Percentiles rank a stretch among this genome's conserved stretches.
These are phyloP conservation scores for Scelioninae gen. 2 DNA, from an alignment of 2,888 invertebrate genomes.

Conservation along the genomic window DNA sequence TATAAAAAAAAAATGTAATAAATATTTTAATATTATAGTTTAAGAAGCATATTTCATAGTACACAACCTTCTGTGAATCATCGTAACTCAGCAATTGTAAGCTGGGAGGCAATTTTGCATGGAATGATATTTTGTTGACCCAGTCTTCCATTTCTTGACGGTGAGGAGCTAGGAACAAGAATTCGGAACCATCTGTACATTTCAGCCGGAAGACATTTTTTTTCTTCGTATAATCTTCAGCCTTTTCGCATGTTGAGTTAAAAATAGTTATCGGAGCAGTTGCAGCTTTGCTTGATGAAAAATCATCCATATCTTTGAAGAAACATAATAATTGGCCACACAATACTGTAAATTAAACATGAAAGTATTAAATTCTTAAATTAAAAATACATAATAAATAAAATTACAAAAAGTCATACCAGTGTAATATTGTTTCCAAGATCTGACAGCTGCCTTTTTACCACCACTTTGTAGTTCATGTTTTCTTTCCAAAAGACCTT, in stretches of 20 bases:
- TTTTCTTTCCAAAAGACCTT: slow-evolving; percentile 94
- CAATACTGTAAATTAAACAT: slow-evolving; percentile 79
- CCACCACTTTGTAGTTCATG: slow-evolving; percentile 95
- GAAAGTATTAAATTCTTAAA: not conserved
- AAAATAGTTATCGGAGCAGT: slow-evolving; percentile 85
- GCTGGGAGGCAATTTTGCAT: slow-evolving; percentile 92
- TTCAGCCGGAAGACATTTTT: slow-evolving; percentile 93
- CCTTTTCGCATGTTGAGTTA: slow-evolving; percentile 88
- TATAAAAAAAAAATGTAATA: no score
- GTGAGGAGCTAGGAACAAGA: slow-evolving; percentile 87
- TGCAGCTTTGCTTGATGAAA: slow-evolving; percentile 90
- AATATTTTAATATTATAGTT: no score
- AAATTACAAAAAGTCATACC: slow-evolving; percentile 65
- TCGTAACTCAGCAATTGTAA: slow-evolving; percentile 91
- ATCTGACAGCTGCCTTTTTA: slow-evolving; percentile 94
- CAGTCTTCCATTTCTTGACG: slow-evolving; percentile 89
- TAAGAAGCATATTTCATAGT: no score
- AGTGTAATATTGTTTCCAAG: slow-evolving; percentile 96
- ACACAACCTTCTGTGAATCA: slow-evolving; percentile 79
- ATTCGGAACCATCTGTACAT: slow-evolving; percentile 94
- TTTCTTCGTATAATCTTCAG: slow-evolving; percentile 96
- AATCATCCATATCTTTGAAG: slow-evolving; percentile 96
- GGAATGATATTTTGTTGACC: slow-evolving; percentile 94
- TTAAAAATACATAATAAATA: slow-evolving; percentile 10
- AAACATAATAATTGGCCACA: slow-evolving; percentile 98